phyloP scores from a whole-genome alignment of 2,888 invertebrate genomes.

The Drosophila nr. fundita region DNA sequence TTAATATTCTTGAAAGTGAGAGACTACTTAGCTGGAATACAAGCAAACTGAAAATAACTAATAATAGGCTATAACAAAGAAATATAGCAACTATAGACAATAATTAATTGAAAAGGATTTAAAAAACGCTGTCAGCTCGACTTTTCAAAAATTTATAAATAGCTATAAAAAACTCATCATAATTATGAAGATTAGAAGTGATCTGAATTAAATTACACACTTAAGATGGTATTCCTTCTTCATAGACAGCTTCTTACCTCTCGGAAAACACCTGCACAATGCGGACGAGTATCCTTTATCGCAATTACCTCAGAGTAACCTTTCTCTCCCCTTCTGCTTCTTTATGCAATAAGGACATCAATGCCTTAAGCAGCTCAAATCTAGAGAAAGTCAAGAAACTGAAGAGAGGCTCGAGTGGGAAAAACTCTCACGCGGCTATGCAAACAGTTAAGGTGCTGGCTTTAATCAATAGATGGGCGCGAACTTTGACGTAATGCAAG shows the following conservation, averaged over 20 bases:
- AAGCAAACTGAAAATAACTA: background rate
- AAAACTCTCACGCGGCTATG: slow-evolving; percentile 49
- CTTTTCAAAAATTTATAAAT: background rate
- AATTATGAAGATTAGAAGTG: slow-evolving; percentile 8
- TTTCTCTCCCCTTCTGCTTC: background rate
- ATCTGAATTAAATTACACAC: slow-evolving; percentile 20
- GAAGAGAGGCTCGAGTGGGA: slow-evolving; percentile 20
- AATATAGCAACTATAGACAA: background rate
- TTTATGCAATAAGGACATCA: slow-evolving; percentile 47
- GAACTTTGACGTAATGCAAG: slow-evolving; percentile 57
- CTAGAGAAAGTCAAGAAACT: slow-evolving; percentile 44
- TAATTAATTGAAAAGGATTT: background rate
- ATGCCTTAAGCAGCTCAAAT: slow-evolving; percentile 50
- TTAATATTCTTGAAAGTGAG: background rate
- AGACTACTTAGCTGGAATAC: background rate
- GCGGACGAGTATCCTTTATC: background rate
- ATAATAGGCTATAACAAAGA: background rate
- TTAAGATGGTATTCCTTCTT: background rate
- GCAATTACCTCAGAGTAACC: background rate
- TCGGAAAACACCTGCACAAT: slow-evolving; percentile 23
- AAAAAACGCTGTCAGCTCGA: background rate
- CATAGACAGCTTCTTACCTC: background rate
- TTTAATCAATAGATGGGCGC: slow-evolving; percentile 54
- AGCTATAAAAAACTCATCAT: background rate
- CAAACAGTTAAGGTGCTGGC: slow-evolving; percentile 38